These are phyloP conservation scores for Deilephila porcellus DNA, from an alignment of 2,888 invertebrate genomes.

Conservation along the genomic window DNA sequence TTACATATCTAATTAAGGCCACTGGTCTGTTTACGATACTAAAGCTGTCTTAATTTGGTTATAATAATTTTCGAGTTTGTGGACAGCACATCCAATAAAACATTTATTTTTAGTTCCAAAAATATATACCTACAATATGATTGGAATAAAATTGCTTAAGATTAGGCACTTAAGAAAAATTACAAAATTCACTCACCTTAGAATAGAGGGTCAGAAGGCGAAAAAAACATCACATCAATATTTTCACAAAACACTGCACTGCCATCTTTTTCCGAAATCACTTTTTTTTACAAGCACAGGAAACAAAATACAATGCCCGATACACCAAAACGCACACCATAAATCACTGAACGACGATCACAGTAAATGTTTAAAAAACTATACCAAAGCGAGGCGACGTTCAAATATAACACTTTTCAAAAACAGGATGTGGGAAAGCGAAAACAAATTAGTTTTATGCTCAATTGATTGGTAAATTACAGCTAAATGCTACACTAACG, in stretches of 20 bases:
- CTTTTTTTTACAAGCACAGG: conserved; percentile 1
- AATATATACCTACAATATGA: no score
- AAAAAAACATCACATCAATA: neutral
- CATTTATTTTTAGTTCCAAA: no score
- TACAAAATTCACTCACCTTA: conserved; percentile 12
- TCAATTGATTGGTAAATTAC: conserved; percentile 37
- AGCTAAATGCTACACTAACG: conserved; percentile 36
- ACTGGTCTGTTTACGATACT: no score
- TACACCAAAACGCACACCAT: neutral
- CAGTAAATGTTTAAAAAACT: conserved; percentile 46
- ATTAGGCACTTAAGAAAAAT: no score
- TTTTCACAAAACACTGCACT: neutral
- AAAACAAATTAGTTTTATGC: conserved; percentile 54
- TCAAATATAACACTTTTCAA: conserved; percentile 47
- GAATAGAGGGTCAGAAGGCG: neutral
- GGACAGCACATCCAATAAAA: no score
- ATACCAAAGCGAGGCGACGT: conserved; percentile 37
- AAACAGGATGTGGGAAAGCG: conserved; percentile 56
- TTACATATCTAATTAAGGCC: no score
- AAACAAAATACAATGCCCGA: conserved; percentile 2
- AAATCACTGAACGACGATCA: conserved; percentile 32
- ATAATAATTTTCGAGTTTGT: no score
- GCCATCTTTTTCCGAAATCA: neutral
- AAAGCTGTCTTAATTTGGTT: no score
- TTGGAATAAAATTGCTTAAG: no score